Percentiles rank a stretch among this genome's conserved stretches.
phyloP scores from a whole-genome alignment of 1,140 invertebrate species.

The Drosophila teissieri region DNA sequence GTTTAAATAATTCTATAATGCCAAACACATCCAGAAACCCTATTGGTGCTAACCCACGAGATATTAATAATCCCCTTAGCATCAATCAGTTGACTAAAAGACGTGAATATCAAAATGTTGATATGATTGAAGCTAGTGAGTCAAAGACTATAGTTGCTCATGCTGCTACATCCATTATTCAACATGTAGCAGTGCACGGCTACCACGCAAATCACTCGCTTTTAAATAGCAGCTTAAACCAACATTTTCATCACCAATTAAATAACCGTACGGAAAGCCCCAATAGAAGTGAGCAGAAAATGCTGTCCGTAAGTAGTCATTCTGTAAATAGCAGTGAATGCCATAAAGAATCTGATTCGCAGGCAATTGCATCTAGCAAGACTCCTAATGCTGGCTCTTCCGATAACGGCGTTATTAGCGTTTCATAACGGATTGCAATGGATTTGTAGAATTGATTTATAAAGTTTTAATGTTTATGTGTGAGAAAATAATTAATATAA shows the following conservation, averaged over 20 bases:
- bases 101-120: slow-evolving; percentile 50
- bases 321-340: slow-evolving; percentile 40
- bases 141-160: slow-evolving; percentile 12
- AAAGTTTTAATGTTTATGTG: background rate
- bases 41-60: slow-evolving; percentile 94
- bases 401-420: slow-evolving; percentile 78
- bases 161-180: slow-evolving; percentile 21
- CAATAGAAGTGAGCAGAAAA: slow-evolving; percentile 8
- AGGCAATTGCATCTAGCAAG: slow-evolving; percentile 32
- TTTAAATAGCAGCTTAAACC: slow-evolving; percentile 58
- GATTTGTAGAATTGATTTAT: background rate
- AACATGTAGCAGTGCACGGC: slow-evolving; percentile 27
- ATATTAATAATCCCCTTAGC: slow-evolving; percentile 95
- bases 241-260: slow-evolving; percentile 75
- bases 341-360: slow-evolving; percentile 40
- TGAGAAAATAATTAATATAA: slow-evolving; percentile 1
- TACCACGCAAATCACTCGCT: slow-evolving; percentile 49
- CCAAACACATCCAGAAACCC: slow-evolving; percentile 86
- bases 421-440: slow-evolving; percentile 66
- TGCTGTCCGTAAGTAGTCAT: slow-evolving; percentile 29
- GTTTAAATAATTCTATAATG: slow-evolving; percentile 27
- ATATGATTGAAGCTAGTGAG: slow-evolving; percentile 11
- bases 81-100: slow-evolving; percentile 92
- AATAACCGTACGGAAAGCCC: slow-evolving; percentile 50
- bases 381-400: slow-evolving; percentile 39